A percentile compares a stretch with the other conserved stretches of the same genome.
phyloP scores from a whole-genome alignment of 2,797 vertebrate genomes.

The Antrozous pallidus region DNA sequence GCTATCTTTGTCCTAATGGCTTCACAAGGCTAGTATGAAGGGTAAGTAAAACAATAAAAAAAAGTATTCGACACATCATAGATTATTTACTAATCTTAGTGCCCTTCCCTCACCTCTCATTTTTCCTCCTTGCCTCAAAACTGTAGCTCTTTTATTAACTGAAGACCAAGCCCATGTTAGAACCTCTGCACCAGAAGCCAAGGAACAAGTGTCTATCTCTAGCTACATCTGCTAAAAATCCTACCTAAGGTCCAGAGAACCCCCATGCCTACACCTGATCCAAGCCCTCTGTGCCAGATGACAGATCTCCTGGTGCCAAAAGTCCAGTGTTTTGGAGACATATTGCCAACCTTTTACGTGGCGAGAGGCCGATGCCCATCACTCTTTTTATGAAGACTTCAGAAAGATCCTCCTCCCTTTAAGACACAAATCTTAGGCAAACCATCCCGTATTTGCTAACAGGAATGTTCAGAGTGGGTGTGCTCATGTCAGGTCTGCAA shows the following conservation, averaged over 20 bases:
- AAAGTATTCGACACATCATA: background rate
- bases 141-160: background rate
- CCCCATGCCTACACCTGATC: background rate
- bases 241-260: background rate
- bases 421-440: conserved; percentile 2
- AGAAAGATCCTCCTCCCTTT: background rate
- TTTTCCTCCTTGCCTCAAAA: background rate
- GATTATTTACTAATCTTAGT: background rate
- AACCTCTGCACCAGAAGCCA: background rate
- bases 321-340: background rate
- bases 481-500: background rate
- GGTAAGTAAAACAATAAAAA: background rate
- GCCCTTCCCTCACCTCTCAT: background rate
- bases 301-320: background rate
- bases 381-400: background rate
- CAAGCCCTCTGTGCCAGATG: background rate
- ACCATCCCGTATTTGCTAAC: background rate
- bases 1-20: background rate
- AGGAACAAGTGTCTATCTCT: background rate
- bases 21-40: background rate
- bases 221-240: background rate
- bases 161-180: background rate
- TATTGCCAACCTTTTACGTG: background rate
- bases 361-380: background rate
- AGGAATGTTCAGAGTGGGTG: background rate